A percentile compares a stretch with the other conserved stretches of the same genome.
Conservation (phyloP, 2,888 invertebrate genomes). For the Cremastinae sp. region DNA sequence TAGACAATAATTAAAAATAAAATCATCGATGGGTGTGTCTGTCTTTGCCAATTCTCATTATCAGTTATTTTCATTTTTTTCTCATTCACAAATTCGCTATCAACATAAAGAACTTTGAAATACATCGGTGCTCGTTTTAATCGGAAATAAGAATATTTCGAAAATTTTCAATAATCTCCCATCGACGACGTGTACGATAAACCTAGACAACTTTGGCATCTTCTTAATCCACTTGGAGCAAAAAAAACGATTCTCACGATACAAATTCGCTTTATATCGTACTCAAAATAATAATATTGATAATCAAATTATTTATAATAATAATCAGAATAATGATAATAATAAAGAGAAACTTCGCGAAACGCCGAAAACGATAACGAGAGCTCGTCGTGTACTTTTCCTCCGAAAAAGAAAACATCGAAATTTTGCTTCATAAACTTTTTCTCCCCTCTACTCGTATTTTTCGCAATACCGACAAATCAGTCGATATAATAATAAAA, state of each 20-base stretch:
- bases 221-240: constrained; percentile 75
- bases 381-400: constrained; percentile 14
- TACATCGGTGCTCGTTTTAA: neutral
- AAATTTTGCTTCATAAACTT: constrained; percentile 30
- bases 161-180: constrained; percentile 13
- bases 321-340: constrained; percentile 25
- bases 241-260: constrained; percentile 57
- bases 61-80: constrained; percentile 38
- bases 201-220: constrained; percentile 80
- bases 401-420: constrained; percentile 16
- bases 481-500: constrained; percentile 53
- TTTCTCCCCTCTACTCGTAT: constrained; percentile 37
- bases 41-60: constrained; percentile 28
- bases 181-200: constrained; percentile 72
- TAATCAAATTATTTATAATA: constrained; percentile 50
- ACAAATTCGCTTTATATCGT: constrained; percentile 46
- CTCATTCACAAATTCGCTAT: constrained; percentile 21
- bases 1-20: constrained; percentile 57
- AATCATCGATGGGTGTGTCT: constrained; percentile 38
- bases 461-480: constrained; percentile 52
- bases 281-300: constrained; percentile 18
- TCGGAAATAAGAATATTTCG: neutral
- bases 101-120: neutral
- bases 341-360: constrained; percentile 57
- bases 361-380: constrained; percentile 39